Base-by-base conservation (phyloP, 1,140 invertebrate genomes). In the Luehdorfia chinensis region DNA sequence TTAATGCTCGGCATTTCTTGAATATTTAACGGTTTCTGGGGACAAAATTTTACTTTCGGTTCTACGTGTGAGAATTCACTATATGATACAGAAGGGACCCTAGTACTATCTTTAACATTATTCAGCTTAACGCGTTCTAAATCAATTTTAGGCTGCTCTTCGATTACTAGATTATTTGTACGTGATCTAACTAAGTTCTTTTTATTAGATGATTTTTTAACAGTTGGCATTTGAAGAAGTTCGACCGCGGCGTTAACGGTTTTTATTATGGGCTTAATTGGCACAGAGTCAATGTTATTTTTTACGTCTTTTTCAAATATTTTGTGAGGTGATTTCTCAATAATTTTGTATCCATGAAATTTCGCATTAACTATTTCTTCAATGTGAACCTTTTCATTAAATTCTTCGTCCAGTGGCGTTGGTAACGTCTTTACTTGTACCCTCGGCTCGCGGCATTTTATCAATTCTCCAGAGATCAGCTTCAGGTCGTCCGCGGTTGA, bases 331-430 rank as follows among this genome's bases (percentile, higher is more conserved):
- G 59, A 7, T 58, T 69, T 69, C 37, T 74, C 65, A 49, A 74
- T 46, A 37, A 80, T 64, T 69, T 79, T 77, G 43, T 80, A 55
- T 9, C 80, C 83, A 46, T 81, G 64, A 55, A 88, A 81, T 67
- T 87, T 87, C 7, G 84, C 87, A 51, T 79, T 79, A 0, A 87
- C 87, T 12, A 87, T 44, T 66, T 87, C 71, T 62, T 87, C 71
- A 32, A 88, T 87, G 39, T 85, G 81, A 44, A 80, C 59, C 60
- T 84, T 81, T 55, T 87, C 73, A 59, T 88, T 87, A 54, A 84
- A 88, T 34, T 87, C 73, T 46, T 87, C 75, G 27, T 88, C 85
- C 16, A 87, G 61, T 14, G 84, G 84, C 19, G 55, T 71, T 1
- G 83, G 77, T 39, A 65, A 48, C 8, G 66, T 57, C 56, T 78